Conservation (phyloP, 2,113 vertebrate genomes). For the Amphiprion percula region DNA sequence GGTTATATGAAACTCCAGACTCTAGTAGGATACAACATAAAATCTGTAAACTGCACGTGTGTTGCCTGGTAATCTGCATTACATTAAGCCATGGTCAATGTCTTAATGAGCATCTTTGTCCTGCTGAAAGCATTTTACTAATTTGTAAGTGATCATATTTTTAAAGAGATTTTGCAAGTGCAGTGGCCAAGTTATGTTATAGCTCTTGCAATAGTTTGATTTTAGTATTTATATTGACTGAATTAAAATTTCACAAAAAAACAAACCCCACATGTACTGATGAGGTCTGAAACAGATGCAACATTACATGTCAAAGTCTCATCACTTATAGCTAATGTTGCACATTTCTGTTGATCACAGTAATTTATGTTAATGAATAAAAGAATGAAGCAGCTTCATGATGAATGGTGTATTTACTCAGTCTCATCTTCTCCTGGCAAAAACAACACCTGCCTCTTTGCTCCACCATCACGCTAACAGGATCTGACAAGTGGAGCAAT, state of each 20-base stretch:
- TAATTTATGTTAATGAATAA: conserved; percentile 13
- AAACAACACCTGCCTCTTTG: conserved; percentile 76
- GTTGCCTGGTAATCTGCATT: conserved; percentile 40
- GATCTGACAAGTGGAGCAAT: conserved; percentile 62
- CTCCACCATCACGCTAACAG: conserved; percentile 42
- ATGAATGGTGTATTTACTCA: conserved; percentile 69
- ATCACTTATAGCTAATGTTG: not conserved
- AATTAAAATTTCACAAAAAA: conserved; percentile 4
- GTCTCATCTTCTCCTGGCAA: conserved; percentile 38
- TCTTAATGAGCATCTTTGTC: conserved; percentile 9
- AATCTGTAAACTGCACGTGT: not conserved
- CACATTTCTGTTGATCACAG: not conserved
- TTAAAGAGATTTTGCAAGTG: not conserved
- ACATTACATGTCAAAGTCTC: not conserved
- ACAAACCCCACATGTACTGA: not conserved
- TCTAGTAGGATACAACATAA: conserved; percentile 1
- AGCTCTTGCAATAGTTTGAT: too few species aligned
- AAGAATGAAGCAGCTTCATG: conserved; percentile 3
- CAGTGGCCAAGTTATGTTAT: not conserved
- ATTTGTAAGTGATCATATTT: not conserved
- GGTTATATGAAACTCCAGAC: not conserved
- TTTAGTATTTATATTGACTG: not conserved
- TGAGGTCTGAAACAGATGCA: conserved; percentile 2
- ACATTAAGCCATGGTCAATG: not conserved
- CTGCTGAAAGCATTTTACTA: not conserved